Evolutionary conservation across 1,140 invertebrate species (phyloP), one percentile per base, ranked within the genome.

Genomic region (Drosophila hydei): DNA sequence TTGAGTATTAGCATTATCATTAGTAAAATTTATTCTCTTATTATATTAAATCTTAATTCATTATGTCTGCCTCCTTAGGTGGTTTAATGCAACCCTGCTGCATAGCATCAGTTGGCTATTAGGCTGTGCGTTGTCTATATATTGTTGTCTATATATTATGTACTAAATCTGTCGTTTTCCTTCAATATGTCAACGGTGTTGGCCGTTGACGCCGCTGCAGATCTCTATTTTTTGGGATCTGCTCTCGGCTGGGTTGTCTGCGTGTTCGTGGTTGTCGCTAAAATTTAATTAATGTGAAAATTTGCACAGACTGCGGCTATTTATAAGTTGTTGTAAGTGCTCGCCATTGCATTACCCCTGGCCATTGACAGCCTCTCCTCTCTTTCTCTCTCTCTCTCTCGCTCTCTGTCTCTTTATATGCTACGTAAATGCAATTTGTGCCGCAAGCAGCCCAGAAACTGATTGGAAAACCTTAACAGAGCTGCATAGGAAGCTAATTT

Each of bases 211-310:
- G 73, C 58, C 51, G 73, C 58, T 19, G 30, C 50, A 11, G 50
- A 7, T 55, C 14, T 21, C 21, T 40, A 47, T 18, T 67, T 36
- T 58, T 36, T 52, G 55, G 52, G 42, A 33, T 55, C 55, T 33
- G 67, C 51, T 62, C 58, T 62, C 36, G 12, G 36, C 55, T 55
- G 27, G 1, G 48, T 21, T 77, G 43, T 33, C 51, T 60, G 50
- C 52, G 70, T 74, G 77, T 65, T 71, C 61, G 77, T 78, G 58
- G 81, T 78, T 64, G 83, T 77, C 52, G 74, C 81, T 81, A 74
- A 87, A 87, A 88, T 87, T 87, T 88, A 87, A 89, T 89, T 89
- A 89, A 89, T 89, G 85, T 89, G 85, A 89, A 89, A 89, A 89
- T 89, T 89, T 89, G 85, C 85, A 89, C 80, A 89, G 85, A 89